Conservation (phyloP, 2,113 vertebrate genomes). For the Vulpes ferrilata region DNA sequence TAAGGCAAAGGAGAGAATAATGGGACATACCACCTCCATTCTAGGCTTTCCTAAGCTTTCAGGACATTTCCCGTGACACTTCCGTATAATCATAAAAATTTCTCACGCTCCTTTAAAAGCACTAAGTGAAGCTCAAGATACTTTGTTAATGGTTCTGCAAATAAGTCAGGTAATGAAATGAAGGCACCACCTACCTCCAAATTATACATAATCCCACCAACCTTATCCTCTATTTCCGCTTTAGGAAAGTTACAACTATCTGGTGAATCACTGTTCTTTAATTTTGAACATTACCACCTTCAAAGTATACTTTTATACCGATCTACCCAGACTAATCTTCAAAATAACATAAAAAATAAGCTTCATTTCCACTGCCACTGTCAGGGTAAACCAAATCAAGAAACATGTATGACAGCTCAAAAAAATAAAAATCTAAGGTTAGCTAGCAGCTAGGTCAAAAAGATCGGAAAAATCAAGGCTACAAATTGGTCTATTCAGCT, state of each 20-base stretch:
- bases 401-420: not conserved
- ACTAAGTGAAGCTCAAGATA: not conserved
- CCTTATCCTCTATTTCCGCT: too few species aligned
- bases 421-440: not conserved
- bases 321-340: not conserved
- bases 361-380: not conserved
- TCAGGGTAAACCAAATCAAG: not conserved
- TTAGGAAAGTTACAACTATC: not conserved
- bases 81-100: not conserved
- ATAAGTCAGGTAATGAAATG: not conserved
- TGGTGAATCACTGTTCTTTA: not conserved
- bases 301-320: not conserved
- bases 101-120: not conserved
- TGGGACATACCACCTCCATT: not conserved
- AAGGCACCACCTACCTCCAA: not conserved
- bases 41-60: not conserved
- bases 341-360: constrained; percentile 30
- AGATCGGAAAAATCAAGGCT: not conserved
- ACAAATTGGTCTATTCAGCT: not conserved
- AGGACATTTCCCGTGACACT: not conserved
- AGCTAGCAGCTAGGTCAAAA: not conserved
- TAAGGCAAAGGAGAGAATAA: not conserved
- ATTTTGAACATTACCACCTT: not conserved
- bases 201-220: not conserved
- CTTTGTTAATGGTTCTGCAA: not conserved